Evolutionary conservation across 2,113 vertebrate genomes (phyloP).

Genomic region (Cottus gobio): DNA sequence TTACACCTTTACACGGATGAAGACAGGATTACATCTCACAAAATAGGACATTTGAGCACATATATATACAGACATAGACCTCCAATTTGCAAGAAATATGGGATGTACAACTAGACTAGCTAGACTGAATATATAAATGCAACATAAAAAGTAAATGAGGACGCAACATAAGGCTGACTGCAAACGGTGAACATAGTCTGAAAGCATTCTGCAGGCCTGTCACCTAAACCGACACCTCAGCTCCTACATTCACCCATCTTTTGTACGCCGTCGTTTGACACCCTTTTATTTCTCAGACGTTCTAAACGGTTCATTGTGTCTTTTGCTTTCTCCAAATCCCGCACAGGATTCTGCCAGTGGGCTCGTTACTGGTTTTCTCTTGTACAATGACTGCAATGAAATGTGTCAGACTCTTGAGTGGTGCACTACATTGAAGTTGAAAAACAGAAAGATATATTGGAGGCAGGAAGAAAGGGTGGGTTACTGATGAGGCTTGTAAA

Average conservation of each 20-base stretch:
- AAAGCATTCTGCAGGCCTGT: conserved; percentile 28
- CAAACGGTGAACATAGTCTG: conserved; percentile 17
- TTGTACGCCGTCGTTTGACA: conserved; percentile 3
- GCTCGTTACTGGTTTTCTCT: conserved; percentile 11
- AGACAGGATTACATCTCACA: conserved; percentile 50
- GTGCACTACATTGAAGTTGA: not conserved
- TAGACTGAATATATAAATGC: conserved; percentile 44
- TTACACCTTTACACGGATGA: conserved; percentile 28
- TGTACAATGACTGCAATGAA: conserved; percentile 16
- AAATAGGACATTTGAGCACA: conserved; percentile 63
- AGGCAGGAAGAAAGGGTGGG: conserved; percentile 15
- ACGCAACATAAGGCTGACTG: conserved; percentile 27
- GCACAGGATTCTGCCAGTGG: not conserved
- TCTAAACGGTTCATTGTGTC: not conserved
- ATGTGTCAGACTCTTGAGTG: conserved; percentile 8
- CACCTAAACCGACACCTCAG: conserved; percentile 17
- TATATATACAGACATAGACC: conserved; percentile 69
- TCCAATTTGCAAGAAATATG: conserved; percentile 57
- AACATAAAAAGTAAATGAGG: conserved; percentile 56
- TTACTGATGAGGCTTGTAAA: conserved; percentile 7
- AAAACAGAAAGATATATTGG: conserved; percentile 25
- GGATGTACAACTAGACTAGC: conserved; percentile 41
- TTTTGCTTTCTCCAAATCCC: conserved; percentile 4
- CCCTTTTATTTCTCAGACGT: not conserved
- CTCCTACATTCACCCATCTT: conserved; percentile 31